These are phyloP conservation scores for Linepithema humile DNA, from an alignment of 1,140 invertebrate genomes.

Conservation along the genomic window DNA sequence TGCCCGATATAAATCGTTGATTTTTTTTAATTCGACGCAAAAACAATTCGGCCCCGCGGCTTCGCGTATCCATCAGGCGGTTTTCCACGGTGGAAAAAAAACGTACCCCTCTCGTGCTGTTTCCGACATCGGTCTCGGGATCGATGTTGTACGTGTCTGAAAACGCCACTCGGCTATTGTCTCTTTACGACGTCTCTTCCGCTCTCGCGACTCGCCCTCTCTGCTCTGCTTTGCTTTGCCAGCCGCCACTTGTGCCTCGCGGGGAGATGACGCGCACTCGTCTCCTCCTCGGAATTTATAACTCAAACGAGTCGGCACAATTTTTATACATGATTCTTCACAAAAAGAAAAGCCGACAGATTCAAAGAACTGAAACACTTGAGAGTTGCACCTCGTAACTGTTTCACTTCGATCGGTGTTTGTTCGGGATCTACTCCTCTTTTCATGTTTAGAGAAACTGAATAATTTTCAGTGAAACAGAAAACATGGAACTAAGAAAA, in stretches of 20 bases:
- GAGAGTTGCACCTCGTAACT: neutral
- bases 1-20: slow-evolving; percentile 58
- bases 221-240: neutral
- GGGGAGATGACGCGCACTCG: neutral
- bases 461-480: no score
- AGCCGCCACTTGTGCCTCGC: neutral
- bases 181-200: neutral
- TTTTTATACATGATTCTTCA: slow-evolving; percentile 43
- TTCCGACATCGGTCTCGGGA: neutral
- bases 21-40: slow-evolving; percentile 51
- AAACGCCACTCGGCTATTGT: slow-evolving; percentile 24
- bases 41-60: slow-evolving; percentile 48
- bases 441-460: neutral
- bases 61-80: neutral
- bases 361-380: slow-evolving; percentile 5
- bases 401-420: neutral
- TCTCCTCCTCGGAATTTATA: slow-evolving; percentile 5
- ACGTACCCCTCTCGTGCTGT: neutral
- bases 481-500: no score
- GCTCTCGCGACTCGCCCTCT: neutral
- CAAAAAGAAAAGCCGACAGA: neutral
- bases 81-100: neutral
- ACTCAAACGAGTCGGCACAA: slow-evolving; percentile 28
- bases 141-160: slow-evolving; percentile 26
- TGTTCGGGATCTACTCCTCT: neutral